Conservation (phyloP, 2,888 invertebrate genomes). For the Cylindroiulus punctatus region DNA sequence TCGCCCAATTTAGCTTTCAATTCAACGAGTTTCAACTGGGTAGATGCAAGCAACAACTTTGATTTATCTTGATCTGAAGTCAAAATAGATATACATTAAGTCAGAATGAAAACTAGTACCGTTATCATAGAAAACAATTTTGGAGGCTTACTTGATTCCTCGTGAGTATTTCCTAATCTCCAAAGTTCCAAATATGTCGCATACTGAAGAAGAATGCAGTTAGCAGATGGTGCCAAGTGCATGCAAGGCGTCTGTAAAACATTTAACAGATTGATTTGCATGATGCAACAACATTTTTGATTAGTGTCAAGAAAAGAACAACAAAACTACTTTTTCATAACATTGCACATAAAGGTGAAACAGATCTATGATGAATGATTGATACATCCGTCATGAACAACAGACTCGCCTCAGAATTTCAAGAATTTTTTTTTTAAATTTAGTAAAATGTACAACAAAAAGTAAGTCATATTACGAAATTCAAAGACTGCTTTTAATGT, state of each 20-base stretch:
- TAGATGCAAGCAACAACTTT: slow-evolving; percentile 65
- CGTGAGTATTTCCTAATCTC: slow-evolving; percentile 68
- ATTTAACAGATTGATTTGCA: neutral
- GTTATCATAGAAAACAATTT: neutral
- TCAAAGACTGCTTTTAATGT: no score
- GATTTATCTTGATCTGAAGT: slow-evolving; percentile 58
- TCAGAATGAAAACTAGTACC: neutral
- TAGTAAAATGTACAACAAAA: no score
- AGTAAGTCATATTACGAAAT: no score
- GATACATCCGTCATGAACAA: no score
- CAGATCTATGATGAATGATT: no score
- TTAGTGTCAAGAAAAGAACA: no score
- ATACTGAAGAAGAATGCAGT: slow-evolving; percentile 66
- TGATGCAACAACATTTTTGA: neutral
- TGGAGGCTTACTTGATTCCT: slow-evolving; percentile 47
- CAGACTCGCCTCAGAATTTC: no score
- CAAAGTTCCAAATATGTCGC: slow-evolving; percentile 66
- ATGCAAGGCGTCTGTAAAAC: slow-evolving; percentile 61
- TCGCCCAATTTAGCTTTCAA: slow-evolving; percentile 75
- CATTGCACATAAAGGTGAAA: no score
- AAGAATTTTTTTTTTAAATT: no score
- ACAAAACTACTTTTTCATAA: no score
- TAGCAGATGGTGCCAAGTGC: slow-evolving; percentile 63
- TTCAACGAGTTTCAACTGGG: slow-evolving; percentile 76
- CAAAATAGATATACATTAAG: neutral